Evolutionary conservation across 2,888 invertebrate genomes (phyloP).

Genomic region (Halocaridina rubra): DNA sequence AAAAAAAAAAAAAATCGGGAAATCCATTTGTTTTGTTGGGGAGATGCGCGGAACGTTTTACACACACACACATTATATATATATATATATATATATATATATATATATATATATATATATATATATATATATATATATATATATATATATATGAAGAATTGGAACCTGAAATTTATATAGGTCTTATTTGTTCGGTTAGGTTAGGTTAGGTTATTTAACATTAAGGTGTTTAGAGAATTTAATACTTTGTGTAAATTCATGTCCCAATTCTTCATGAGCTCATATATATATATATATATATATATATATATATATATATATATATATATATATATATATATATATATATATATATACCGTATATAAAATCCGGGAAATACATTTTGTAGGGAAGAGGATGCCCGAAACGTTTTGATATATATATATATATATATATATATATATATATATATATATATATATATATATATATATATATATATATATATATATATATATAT

Average conservation of each 20-base stretch:
- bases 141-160: constrained; percentile 6
- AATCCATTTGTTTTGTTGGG: no score
- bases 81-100: not conserved
- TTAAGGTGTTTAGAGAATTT: no score
- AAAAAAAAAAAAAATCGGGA: no score
- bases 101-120: not conserved
- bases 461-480: not conserved
- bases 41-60: no score
- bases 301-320: not conserved
- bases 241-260: not conserved
- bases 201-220: no score
- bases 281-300: not conserved
- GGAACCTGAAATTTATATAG: no score
- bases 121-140: not conserved
- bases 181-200: no score
- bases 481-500: not conserved
- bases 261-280: not conserved
- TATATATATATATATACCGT: not conserved
- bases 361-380: not conserved
- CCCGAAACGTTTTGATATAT: not conserved
- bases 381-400: not conserved
- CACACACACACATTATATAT: not conserved
- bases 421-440: constrained; percentile 1
- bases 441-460: not conserved
- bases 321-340: constrained; percentile 4